These are phyloP conservation scores for Clarias platycephalus DNA, from an alignment of 2,797 vertebrate species.

Conservation along the genomic window DNA sequence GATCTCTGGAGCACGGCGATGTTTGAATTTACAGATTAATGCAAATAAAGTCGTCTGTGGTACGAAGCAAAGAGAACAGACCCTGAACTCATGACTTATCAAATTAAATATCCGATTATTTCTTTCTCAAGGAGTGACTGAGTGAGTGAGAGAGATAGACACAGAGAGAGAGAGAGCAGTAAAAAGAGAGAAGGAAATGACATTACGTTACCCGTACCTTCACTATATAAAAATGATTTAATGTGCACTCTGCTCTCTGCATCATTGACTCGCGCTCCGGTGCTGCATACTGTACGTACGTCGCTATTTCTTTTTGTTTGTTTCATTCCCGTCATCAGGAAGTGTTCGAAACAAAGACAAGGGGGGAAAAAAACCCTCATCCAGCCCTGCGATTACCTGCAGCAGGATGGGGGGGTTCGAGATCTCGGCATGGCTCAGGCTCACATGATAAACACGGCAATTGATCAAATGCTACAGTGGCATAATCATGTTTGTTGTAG, in stretches of 20 bases:
- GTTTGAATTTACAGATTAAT: conserved; percentile 34
- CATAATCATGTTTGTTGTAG: conserved; percentile 81
- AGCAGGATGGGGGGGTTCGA: conserved; percentile 45
- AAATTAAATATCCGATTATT: conserved; percentile 75
- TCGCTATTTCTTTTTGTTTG: conserved; percentile 69
- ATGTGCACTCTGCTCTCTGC: conserved; percentile 72
- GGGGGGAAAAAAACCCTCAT: too few relatives aligned
- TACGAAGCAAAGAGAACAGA: conserved; percentile 26
- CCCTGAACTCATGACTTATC: conserved; percentile 69
- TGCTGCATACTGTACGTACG: conserved; percentile 21
- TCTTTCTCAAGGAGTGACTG: conserved; percentile 56
- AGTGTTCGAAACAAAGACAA: conserved; percentile 47
- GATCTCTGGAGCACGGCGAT: conserved; percentile 18
- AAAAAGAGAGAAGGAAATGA: conserved; percentile 69
- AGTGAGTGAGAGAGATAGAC: conserved; percentile 59
- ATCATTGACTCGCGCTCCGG: conserved; percentile 73
- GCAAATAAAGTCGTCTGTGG: conserved; percentile 15
- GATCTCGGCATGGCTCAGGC: conserved; percentile 42
- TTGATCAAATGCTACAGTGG: conserved; percentile 80
- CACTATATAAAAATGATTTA: conserved; percentile 82
- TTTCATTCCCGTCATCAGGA: conserved; percentile 65
- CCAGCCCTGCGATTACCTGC: conserved; percentile 53
- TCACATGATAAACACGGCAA: conserved; percentile 74
- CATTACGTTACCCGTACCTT: conserved; percentile 75
- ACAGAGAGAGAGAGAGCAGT: conserved; percentile 46